Conservation (phyloP, 2,888 invertebrate genomes). For the Trichacis sp. region DNA sequence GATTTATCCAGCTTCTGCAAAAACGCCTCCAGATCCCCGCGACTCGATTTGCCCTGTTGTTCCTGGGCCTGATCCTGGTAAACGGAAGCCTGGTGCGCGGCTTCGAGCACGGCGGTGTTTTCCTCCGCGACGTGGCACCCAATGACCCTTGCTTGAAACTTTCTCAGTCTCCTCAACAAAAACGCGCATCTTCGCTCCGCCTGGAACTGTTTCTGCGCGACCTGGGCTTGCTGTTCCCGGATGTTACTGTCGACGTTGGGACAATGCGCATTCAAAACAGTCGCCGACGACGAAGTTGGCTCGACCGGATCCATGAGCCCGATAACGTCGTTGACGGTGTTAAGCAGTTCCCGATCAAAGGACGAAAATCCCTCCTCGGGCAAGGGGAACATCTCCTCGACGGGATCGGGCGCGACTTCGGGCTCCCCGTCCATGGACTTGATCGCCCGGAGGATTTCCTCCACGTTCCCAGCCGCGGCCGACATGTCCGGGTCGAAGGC, state of each 20-base stretch:
- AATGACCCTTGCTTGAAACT: slow-evolving; percentile 80
- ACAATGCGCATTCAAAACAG: too few species aligned
- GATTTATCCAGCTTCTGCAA: slow-evolving; percentile 64
- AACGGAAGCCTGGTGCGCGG: slow-evolving; percentile 71
- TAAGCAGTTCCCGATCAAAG: slow-evolving; percentile 62
- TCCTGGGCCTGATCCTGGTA: too few species aligned
- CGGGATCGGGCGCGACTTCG: slow-evolving; percentile 41
- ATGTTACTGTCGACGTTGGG: too few species aligned
- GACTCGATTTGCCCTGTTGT: slow-evolving; percentile 21
- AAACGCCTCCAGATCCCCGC: slow-evolving; percentile 56
- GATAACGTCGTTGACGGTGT: slow-evolving; percentile 64
- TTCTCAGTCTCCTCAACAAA: slow-evolving; percentile 79
- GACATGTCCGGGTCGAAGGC: slow-evolving; percentile 58
- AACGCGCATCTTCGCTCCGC: slow-evolving; percentile 80
- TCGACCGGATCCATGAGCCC: slow-evolving; percentile 46
- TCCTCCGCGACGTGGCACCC: slow-evolving; percentile 85
- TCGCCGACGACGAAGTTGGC: too few species aligned
- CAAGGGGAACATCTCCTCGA: slow-evolving; percentile 61
- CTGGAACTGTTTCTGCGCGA: slow-evolving; percentile 72
- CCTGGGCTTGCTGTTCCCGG: slow-evolving; percentile 58
- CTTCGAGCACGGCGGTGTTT: slow-evolving; percentile 81
- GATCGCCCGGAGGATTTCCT: slow-evolving; percentile 81
- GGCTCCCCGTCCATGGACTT: slow-evolving; percentile 75
- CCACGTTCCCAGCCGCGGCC: slow-evolving; percentile 70
- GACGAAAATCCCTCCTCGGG: slow-evolving; percentile 61